A percentile compares a stretch with the other conserved stretches of the same genome.
Conservation (phyloP, 1,140 invertebrate species). For the Chrysomallon squamiferum region DNA sequence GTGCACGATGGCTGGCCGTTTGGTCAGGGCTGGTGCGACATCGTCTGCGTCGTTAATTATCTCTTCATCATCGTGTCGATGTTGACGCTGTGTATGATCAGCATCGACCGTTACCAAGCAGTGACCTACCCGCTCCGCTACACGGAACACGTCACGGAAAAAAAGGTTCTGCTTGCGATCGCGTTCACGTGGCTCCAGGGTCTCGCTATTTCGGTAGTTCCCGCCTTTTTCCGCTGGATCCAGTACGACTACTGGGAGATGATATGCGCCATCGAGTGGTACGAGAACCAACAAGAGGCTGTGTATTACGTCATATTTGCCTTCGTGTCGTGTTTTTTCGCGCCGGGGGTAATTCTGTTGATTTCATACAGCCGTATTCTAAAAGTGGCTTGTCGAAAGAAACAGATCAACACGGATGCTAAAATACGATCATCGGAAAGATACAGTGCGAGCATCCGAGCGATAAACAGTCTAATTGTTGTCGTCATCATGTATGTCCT, state of each 20-base stretch:
- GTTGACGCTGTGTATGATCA: slow-evolving; percentile 58
- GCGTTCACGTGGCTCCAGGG: slow-evolving; percentile 53
- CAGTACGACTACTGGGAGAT: slow-evolving; percentile 62
- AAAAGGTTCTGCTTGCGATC: slow-evolving; percentile 29
- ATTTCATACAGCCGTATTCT: slow-evolving; percentile 34
- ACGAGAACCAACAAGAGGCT: slow-evolving; percentile 26
- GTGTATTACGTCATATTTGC: slow-evolving; percentile 56
- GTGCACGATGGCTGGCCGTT: slow-evolving; percentile 32
- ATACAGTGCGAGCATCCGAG: slow-evolving; percentile 45
- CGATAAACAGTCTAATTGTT: slow-evolving; percentile 54
- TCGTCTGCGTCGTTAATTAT: slow-evolving; percentile 57
- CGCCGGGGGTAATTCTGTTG: slow-evolving; percentile 49
- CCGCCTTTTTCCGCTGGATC: slow-evolving; percentile 49
- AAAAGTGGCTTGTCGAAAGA: neutral
- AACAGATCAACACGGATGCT: too few species aligned
- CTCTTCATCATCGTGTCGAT: slow-evolving; percentile 60
- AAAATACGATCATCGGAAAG: neutral
- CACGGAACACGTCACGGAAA: slow-evolving; percentile 27
- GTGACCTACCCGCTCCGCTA: slow-evolving; percentile 52
- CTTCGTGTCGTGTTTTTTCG: slow-evolving; percentile 55
- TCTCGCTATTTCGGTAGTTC: slow-evolving; percentile 42
- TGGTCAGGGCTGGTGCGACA: slow-evolving; percentile 35
- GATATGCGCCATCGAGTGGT: slow-evolving; percentile 61
- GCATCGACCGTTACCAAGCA: slow-evolving; percentile 54
- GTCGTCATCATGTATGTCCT: slow-evolving; percentile 58